Evolutionary conservation across 2,113 vertebrate genomes (phyloP).

Genomic region (Hydropotes inermis): DNA sequence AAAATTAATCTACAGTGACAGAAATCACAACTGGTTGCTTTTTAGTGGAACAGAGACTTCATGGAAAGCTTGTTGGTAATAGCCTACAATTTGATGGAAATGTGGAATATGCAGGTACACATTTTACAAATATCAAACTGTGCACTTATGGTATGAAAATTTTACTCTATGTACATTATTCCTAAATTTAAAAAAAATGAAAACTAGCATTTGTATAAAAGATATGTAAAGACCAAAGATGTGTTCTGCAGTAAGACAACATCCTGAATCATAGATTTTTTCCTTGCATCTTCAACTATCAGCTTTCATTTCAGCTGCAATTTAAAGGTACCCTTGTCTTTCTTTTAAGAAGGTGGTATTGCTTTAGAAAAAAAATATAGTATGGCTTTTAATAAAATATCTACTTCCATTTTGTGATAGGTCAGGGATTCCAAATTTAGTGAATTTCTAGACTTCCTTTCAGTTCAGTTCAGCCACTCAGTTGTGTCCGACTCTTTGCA

Average conservation of each 20-base stretch:
- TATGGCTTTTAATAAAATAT: not conserved
- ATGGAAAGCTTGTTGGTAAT: not conserved
- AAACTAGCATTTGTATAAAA: not conserved
- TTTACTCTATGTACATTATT: not conserved
- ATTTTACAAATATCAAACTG: not conserved
- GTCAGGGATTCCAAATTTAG: not conserved
- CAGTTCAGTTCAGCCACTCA: no score
- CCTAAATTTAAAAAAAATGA: not conserved
- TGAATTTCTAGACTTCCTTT: not conserved
- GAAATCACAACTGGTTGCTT: not conserved
- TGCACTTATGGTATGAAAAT: not conserved
- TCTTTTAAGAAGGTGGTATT: not conserved
- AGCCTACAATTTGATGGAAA: not conserved
- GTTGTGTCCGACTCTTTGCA: no score
- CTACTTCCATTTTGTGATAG: not conserved
- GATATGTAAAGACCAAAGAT: not conserved
- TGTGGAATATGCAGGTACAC: not conserved
- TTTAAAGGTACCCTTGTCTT: not conserved
- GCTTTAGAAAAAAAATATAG: not conserved
- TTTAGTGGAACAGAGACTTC: not conserved
- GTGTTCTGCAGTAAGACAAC: not conserved
- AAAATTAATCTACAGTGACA: not conserved
- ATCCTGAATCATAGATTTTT: not conserved
- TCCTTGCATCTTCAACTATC: not conserved
- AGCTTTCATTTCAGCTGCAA: not conserved